Percentiles rank a stretch among this genome's conserved stretches.
Conservation (phyloP, 2,888 invertebrate genomes). For the Latrodectus hesperus region DNA sequence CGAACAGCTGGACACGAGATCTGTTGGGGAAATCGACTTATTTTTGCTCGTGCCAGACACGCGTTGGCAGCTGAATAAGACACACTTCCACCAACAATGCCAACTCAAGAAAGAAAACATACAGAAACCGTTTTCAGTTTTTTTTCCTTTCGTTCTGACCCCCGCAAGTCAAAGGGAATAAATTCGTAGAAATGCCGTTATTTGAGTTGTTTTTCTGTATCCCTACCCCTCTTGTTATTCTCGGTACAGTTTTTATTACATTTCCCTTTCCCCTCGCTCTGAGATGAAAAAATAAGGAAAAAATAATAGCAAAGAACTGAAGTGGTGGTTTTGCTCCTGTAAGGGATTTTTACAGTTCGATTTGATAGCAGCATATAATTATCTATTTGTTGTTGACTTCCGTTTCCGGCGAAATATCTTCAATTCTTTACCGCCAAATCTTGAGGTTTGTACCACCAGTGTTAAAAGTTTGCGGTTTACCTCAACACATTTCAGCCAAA, state of each 20-base stretch:
- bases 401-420: slow-evolving; percentile 12
- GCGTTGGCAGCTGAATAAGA: slow-evolving; percentile 32
- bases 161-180: slow-evolving; percentile 14
- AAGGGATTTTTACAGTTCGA: slow-evolving; percentile 15
- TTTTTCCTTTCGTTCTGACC: slow-evolving; percentile 1
- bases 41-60: slow-evolving; percentile 47
- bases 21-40: slow-evolving; percentile 31
- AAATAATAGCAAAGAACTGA: slow-evolving; percentile 17
- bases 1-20: slow-evolving; percentile 34
- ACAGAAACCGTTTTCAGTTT: slow-evolving; percentile 34
- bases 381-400: slow-evolving; percentile 16
- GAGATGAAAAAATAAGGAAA: slow-evolving; percentile 13
- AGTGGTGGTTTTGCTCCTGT: background rate
- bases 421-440: background rate
- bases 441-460: background rate
- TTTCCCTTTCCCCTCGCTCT: background rate
- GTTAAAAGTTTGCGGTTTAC: too few species aligned
- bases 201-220: slow-evolving; percentile 17
- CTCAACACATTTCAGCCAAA: too few species aligned
- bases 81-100: slow-evolving; percentile 10
- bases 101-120: background rate
- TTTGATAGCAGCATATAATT: slow-evolving; percentile 14
- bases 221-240: background rate
- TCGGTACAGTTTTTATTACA: slow-evolving; percentile 26
- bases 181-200: slow-evolving; percentile 42